Evolutionary conservation across 2,888 invertebrate genomes (phyloP).

Genomic region (Ormyrus nitidulus): DNA sequence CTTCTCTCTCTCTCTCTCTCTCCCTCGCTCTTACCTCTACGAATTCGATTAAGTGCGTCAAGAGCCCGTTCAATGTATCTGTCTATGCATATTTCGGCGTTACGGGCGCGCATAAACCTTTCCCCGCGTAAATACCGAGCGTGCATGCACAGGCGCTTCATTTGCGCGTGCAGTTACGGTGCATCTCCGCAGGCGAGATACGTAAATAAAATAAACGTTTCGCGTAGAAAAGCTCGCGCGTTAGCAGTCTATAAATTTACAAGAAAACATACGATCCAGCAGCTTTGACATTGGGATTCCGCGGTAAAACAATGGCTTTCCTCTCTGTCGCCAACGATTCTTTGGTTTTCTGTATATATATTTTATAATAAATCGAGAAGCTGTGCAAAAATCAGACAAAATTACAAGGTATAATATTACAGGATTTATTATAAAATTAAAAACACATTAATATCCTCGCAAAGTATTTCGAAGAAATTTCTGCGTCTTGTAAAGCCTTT

Average conservation of each 20-base stretch:
- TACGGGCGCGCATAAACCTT: constrained; percentile 31
- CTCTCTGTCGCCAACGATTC: background rate
- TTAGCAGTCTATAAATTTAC: constrained; percentile 49
- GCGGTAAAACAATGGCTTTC: constrained; percentile 1
- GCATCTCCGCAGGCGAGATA: background rate
- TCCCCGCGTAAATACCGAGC: background rate
- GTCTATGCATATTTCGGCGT: constrained; percentile 12
- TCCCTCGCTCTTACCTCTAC: too few species aligned
- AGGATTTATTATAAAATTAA: too few species aligned
- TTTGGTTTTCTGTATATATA: background rate
- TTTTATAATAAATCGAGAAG: too few species aligned
- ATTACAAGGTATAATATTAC: too few species aligned
- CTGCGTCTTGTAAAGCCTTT: background rate
- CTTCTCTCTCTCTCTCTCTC: background rate
- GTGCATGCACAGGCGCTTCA: background rate
- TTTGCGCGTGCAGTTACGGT: background rate
- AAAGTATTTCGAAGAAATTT: too few species aligned
- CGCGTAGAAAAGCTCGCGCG: constrained; percentile 18
- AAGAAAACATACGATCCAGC: constrained; percentile 28
- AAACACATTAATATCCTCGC: too few species aligned
- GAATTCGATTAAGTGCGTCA: too few species aligned
- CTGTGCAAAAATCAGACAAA: too few species aligned
- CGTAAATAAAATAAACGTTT: background rate
- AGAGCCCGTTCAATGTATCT: too few species aligned
- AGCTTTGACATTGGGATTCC: constrained; percentile 25